These are phyloP conservation scores for Promerops cafer DNA, from an alignment of 2,113 vertebrate species.

Conservation along the genomic window DNA sequence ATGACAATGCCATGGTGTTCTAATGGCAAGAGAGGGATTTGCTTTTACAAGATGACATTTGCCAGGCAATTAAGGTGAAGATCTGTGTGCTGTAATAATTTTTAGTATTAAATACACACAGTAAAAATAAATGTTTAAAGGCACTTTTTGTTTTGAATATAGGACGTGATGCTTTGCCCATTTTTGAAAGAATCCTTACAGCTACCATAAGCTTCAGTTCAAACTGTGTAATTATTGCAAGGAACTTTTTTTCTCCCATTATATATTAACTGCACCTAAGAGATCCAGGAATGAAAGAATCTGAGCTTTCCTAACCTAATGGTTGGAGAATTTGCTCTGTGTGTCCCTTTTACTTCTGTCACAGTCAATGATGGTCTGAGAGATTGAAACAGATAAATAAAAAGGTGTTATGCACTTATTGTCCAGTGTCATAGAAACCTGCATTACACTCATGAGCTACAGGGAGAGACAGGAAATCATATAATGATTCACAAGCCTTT, in stretches of 20 bases:
- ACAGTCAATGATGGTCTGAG: neutral
- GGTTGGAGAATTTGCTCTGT: neutral
- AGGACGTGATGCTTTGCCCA: neutral
- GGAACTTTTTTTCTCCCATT: neutral
- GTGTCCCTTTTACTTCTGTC: neutral
- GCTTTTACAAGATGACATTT: neutral
- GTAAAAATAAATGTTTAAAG: conserved; percentile 20
- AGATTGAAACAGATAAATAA: neutral
- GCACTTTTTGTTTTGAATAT: neutral
- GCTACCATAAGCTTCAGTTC: neutral
- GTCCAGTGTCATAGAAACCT: neutral
- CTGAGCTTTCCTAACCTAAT: neutral
- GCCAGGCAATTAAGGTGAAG: neutral
- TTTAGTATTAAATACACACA: neutral
- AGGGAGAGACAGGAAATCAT: neutral
- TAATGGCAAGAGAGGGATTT: neutral
- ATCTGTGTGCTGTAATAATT: neutral
- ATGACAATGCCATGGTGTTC: neutral
- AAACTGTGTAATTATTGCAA: neutral
- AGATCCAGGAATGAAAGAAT: neutral
- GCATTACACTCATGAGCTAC: neutral
- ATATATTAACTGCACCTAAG: neutral
- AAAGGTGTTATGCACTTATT: neutral
- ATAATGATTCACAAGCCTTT: neutral
- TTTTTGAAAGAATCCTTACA: neutral